phyloP scores from a whole-genome alignment of 1,140 invertebrate species.

The Drosophila takahashii region DNA sequence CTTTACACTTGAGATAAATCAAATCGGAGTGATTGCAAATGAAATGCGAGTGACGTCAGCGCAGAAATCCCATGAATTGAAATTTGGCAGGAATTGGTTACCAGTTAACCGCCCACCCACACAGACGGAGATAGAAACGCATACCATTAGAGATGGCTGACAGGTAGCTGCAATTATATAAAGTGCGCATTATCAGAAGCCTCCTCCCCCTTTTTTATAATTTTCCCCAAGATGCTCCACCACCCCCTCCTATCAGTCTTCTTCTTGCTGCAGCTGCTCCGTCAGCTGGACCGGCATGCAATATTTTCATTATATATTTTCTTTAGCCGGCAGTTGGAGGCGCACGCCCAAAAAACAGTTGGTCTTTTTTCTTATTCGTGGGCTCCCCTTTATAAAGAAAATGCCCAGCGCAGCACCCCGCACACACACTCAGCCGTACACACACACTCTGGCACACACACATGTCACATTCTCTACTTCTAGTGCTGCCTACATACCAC shows the following conservation, averaged over 20 bases:
- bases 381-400: slow-evolving; percentile 46
- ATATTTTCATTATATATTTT: neutral
- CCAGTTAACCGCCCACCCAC: slow-evolving; percentile 3
- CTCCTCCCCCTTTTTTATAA: neutral
- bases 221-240: slow-evolving; percentile 9
- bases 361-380: slow-evolving; percentile 13
- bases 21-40: slow-evolving; percentile 40
- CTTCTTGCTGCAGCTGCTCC: slow-evolving; percentile 21
- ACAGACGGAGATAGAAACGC: neutral
- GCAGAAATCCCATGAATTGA: slow-evolving; percentile 33
- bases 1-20: slow-evolving; percentile 33
- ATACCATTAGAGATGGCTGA: neutral
- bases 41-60: slow-evolving; percentile 38
- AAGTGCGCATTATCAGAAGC: slow-evolving; percentile 37
- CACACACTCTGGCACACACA: slow-evolving; percentile 21
- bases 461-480: slow-evolving; percentile 58
- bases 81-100: slow-evolving; percentile 17
- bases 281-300: slow-evolving; percentile 45
- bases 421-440: slow-evolving; percentile 28
- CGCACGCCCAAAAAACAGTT: slow-evolving; percentile 41
- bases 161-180: slow-evolving; percentile 44
- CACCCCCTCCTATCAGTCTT: neutral
- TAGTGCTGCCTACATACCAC: slow-evolving; percentile 55
- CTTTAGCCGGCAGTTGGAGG: slow-evolving; percentile 31
- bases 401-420: slow-evolving; percentile 74